Evolutionary conservation across 37 sponge, comb jelly and placozoan species (phyloP).

Genomic region (Hexactinellida sp.): DNA sequence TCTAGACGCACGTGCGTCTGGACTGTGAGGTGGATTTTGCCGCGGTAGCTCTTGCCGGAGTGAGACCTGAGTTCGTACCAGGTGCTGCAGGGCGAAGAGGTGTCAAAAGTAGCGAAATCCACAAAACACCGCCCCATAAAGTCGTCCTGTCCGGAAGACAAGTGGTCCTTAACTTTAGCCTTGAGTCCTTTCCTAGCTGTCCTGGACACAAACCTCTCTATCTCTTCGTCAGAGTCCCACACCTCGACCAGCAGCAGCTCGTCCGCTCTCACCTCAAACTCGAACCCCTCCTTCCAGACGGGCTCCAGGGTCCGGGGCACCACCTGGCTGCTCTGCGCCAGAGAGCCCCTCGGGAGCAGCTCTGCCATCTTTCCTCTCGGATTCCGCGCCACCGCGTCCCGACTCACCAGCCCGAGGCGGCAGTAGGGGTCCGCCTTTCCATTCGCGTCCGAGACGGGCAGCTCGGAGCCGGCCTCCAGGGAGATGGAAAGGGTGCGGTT

Average conservation of each 20-base stretch:
- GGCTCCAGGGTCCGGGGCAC: background rate
- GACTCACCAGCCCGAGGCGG: background rate
- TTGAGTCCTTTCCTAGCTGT: background rate
- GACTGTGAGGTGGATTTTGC: background rate
- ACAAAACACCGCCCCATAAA: background rate
- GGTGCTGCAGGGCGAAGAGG: background rate
- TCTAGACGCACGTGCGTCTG: background rate
- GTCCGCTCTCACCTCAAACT: background rate
- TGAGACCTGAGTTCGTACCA: conserved; percentile 1
- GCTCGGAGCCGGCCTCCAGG: background rate
- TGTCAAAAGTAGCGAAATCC: background rate
- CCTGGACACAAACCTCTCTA: background rate
- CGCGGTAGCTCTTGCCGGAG: background rate
- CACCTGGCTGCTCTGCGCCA: background rate
- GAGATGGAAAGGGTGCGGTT: background rate
- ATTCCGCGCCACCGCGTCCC: background rate
- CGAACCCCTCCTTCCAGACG: background rate
- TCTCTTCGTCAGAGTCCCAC: background rate
- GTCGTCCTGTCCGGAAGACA: background rate
- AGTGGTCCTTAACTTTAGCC: background rate
- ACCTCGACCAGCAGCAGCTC: background rate
- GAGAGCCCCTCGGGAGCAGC: background rate
- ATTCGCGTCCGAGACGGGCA: background rate
- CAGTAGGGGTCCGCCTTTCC: background rate
- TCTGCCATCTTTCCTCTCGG: background rate